Evolutionary conservation across 2,113 vertebrate species (phyloP), one percentile per base, ranked within the genome.

Genomic region (Empidonax traillii): DNA sequence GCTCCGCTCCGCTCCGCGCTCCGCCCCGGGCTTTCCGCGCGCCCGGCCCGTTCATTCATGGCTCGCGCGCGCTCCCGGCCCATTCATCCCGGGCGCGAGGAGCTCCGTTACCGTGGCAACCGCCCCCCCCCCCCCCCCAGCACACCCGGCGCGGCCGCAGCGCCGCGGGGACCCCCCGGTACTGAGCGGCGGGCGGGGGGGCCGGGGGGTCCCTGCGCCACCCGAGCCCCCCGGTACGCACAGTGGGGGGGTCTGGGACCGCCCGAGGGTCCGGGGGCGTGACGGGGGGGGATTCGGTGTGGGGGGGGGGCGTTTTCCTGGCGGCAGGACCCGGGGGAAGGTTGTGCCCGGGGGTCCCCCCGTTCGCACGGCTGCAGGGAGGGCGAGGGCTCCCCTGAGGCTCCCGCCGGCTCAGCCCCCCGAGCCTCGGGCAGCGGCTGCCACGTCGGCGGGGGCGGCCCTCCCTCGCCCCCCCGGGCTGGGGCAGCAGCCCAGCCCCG

Each of bases 21-120:
- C 47, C 81, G 8, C 6, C 10, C 69, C 87, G 44, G 28, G 58
- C 28, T 94, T 94, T 89, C 62, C 19, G 37, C 31, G 4, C 68
- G 80, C 11, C n/a, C 62, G n/a, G 33, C 59, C 81, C 86, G 13
- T 96, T 96, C 94, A 96, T 96, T 94, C 90, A 92, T 49, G 28
- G 91, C 43, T 73, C 80, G 74, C 65, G 94, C 94, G 91, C 94
- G 81, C 85, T 76, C 87, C 69, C 69, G 79, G 55, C 75, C 52
- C 95, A 94, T 96, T 96, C 95, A 94, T 90, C n/a, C 68, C 79
- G 12, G 63, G 59, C 69, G 78, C 65, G 78, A 61, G 83, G 73
- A 87, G 59, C 47, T 15, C 49, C 74, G 92, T 93, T 85, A 67
- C 90, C 83, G 1, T 41, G 71, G 84, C 83, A 94, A 94, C 94